Conservation (phyloP, 2,113 vertebrate species). For the Proterorhinus semilunaris region DNA sequence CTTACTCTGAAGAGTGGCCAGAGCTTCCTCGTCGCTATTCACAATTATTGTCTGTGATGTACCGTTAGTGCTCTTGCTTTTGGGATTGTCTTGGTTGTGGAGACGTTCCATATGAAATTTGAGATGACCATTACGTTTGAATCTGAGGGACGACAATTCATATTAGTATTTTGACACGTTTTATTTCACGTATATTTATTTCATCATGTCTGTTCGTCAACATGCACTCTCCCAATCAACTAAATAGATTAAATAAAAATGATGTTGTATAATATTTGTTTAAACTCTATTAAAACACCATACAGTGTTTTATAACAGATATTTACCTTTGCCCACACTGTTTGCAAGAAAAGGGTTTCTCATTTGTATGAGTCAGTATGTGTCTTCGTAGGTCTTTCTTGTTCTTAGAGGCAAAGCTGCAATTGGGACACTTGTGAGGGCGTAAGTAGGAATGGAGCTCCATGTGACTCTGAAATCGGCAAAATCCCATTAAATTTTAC, state of each 20-base stretch:
- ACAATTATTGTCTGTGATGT: constrained; percentile 86
- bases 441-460: constrained; percentile 86
- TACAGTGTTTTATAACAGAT: not conserved
- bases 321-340: constrained; percentile 93
- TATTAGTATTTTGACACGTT: not conserved
- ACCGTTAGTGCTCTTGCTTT: constrained; percentile 64
- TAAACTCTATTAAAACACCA: too few species aligned
- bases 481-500: constrained; percentile 1
- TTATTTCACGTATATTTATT: too few species aligned
- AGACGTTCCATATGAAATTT: constrained; percentile 97
- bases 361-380: constrained; percentile 95
- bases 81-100: constrained; percentile 80
- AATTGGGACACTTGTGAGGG: constrained; percentile 92
- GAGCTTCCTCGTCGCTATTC: constrained; percentile 87
- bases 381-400: constrained; percentile 96
- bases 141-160: constrained; percentile 69
- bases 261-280: too few species aligned
- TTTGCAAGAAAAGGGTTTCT: constrained; percentile 94
- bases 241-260: too few species aligned
- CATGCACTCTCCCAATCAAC: too few species aligned
- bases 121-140: constrained; percentile 95
- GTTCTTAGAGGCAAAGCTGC: constrained; percentile 98
- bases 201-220: too few species aligned
- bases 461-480: constrained; percentile 84
- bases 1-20: constrained; percentile 85